Percentiles rank a stretch among this genome's conserved stretches.
phyloP scores from a whole-genome alignment of 1,140 invertebrate species.

The Augochlora pura region DNA sequence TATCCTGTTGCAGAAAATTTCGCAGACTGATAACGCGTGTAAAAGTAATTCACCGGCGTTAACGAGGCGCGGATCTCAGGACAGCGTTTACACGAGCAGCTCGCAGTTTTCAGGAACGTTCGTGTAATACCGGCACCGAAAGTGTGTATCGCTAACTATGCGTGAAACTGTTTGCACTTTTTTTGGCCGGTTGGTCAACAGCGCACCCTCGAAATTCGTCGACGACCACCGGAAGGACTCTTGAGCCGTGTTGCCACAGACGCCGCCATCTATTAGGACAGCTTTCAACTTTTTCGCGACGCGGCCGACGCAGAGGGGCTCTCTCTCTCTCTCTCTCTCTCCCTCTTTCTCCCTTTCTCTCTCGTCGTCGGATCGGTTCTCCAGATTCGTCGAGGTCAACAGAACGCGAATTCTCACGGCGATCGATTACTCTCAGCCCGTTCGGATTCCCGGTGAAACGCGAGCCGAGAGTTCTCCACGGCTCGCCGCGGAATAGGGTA shows the following conservation, averaged over 20 bases:
- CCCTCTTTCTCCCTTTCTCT: no score
- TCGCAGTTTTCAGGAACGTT: no score
- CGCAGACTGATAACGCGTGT: no score
- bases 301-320: neutral
- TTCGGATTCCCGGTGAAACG: conserved; percentile 66
- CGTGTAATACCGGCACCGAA: neutral
- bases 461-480: conserved; percentile 68
- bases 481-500: conserved; percentile 69
- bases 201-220: neutral
- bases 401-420: conserved; percentile 59
- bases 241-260: neutral
- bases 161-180: neutral
- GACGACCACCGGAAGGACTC: neutral
- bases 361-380: neutral
- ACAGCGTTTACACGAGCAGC: no score
- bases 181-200: neutral
- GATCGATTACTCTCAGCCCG: conserved; percentile 63
- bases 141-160: neutral
- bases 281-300: conserved; percentile 52
- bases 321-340: neutral
- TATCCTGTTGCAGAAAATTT: no score
- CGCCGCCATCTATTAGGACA: neutral
- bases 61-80: no score
- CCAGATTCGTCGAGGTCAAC: conserved; percentile 34
- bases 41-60: no score